phyloP scores from a whole-genome alignment of 2,888 invertebrate genomes.

The Drosophila paramelanica region DNA sequence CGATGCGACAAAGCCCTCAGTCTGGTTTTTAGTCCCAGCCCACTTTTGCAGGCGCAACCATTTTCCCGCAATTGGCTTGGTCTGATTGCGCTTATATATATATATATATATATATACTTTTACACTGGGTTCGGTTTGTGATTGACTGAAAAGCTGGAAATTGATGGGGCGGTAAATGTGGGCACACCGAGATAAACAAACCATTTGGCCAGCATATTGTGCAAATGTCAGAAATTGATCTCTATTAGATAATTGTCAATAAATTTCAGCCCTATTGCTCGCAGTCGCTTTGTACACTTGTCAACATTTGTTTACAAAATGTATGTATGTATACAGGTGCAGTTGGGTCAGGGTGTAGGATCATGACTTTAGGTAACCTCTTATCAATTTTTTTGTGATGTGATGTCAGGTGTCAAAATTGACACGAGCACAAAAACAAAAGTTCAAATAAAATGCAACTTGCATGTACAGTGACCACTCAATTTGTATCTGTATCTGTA shows the following conservation, averaged over 20 bases:
- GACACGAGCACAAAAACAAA: slow-evolving; percentile 4
- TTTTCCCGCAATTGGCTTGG: slow-evolving; percentile 63
- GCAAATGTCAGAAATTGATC: slow-evolving; percentile 23
- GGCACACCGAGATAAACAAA: slow-evolving; percentile 54
- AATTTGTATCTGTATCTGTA: slow-evolving; percentile 1
- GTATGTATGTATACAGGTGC: not conserved
- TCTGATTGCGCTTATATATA: slow-evolving; percentile 57
- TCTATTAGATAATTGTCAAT: slow-evolving; percentile 27
- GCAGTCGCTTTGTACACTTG: not conserved
- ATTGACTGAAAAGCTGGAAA: slow-evolving; percentile 69
- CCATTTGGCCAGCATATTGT: slow-evolving; percentile 37
- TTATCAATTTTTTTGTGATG: not conserved
- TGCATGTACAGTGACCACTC: slow-evolving; percentile 50
- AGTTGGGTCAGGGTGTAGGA: too few relatives aligned
- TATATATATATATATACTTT: slow-evolving; percentile 25
- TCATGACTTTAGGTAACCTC: not conserved
- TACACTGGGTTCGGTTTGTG: slow-evolving; percentile 60
- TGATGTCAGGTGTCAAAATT: not conserved
- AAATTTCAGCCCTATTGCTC: not conserved
- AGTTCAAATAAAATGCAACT: slow-evolving; percentile 52
- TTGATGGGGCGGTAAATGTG: slow-evolving; percentile 61
- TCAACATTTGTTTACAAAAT: not conserved
- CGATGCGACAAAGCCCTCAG: slow-evolving; percentile 46
- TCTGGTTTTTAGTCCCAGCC: slow-evolving; percentile 6
- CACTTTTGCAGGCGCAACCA: slow-evolving; percentile 20